A percentile compares a stretch with the other conserved stretches of the same genome.
phyloP scores from a whole-genome alignment of 2,797 vertebrate genomes.

The Podargus strigoides region DNA sequence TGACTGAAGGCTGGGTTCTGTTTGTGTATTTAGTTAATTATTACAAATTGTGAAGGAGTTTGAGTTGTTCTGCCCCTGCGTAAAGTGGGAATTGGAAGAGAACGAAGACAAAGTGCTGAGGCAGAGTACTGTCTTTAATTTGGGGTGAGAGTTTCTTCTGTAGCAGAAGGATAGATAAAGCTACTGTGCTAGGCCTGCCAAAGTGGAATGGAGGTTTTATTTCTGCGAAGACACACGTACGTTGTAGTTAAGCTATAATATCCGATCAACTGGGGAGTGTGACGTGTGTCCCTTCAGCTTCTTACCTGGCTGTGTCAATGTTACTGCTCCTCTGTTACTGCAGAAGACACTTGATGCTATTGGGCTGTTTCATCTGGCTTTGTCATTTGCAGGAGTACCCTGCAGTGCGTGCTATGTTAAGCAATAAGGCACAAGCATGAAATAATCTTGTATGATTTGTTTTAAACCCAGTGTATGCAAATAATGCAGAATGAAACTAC shows the following conservation, averaged over 20 bases:
- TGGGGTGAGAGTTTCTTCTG: neutral
- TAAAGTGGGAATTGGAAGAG: neutral
- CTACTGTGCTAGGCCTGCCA: neutral
- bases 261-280: rapidly evolving
- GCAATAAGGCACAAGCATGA: neutral
- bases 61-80: neutral
- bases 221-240: neutral
- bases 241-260: neutral
- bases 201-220: neutral
- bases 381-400: neutral
- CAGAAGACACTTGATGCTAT: rapidly evolving
- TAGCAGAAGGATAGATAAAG: rapidly evolving
- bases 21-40: neutral
- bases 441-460: neutral
- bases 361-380: neutral
- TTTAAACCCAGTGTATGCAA: neutral
- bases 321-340: neutral
- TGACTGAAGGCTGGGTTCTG: neutral
- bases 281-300: neutral
- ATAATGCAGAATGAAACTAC: neutral
- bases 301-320: neutral
- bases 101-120: neutral
- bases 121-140: neutral
- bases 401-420: neutral
- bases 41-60: neutral